Conservation (phyloP, 2,888 invertebrate species). For the Hoplodrina ambigua region DNA sequence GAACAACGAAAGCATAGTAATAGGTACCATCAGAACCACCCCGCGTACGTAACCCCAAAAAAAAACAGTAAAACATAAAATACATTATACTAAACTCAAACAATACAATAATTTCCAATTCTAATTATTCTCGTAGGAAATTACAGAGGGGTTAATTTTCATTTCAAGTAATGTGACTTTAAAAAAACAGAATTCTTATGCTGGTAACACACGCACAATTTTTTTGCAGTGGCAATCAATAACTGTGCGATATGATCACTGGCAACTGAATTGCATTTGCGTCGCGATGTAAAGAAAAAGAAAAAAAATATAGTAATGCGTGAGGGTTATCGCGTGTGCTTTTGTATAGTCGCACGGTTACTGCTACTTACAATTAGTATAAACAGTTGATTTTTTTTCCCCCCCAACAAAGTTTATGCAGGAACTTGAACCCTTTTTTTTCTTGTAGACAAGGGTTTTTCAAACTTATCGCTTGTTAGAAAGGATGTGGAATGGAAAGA, state of each 20-base stretch:
- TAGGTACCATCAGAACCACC: no score
- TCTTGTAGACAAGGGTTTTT: conserved; percentile 6
- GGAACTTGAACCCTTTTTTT: conserved; percentile 22
- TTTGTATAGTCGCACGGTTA: conserved; percentile 27
- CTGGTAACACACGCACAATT: conserved; percentile 48
- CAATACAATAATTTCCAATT: conserved; percentile 20
- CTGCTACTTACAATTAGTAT: conserved; percentile 60
- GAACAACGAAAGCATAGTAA: no score
- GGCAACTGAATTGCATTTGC: conserved; percentile 51
- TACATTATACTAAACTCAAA: not conserved
- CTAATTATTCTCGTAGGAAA: conserved; percentile 42
- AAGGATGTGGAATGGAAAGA: not conserved
- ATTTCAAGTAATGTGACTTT: conserved; percentile 28
- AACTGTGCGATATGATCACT: conserved; percentile 51
- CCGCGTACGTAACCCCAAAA: conserved; percentile 10
- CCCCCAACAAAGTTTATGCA: conserved; percentile 28
- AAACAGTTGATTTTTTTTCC: conserved; percentile 42
- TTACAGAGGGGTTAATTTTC: conserved; percentile 37
- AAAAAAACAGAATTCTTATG: conserved; percentile 48
- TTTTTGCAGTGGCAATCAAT: conserved; percentile 61
- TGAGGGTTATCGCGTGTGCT: conserved; percentile 55
- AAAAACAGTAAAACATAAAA: conserved; percentile 24
- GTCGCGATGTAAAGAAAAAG: conserved; percentile 40
- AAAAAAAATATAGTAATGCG: conserved; percentile 40
- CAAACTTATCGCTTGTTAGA: not conserved